Evolutionary conservation across 2,888 invertebrate species (phyloP), one percentile per base, ranked within the genome.

Genomic region (Andrena minutula): DNA sequence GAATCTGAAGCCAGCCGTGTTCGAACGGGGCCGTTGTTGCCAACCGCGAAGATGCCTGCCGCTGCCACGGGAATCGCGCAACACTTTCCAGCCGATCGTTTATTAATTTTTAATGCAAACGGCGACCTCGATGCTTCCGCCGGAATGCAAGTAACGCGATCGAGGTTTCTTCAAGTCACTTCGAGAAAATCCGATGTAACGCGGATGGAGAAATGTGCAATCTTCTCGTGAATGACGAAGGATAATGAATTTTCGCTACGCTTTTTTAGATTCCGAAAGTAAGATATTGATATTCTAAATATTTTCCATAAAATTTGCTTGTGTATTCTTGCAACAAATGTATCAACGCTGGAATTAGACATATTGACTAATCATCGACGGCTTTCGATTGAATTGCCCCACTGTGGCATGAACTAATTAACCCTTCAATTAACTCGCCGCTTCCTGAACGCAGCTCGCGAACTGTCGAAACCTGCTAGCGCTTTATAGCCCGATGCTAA

Each of bases 401-500:
- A 79, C 68, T 80, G 70, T 70, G 53, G 60, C 47, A 60, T 28
- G 66, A 73, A 41, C 76, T 83, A 84, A 88, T 87, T 84, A 79
- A 76, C 76, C 69, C 73, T 77, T 84, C 82, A 77, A 87, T 86
- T 82, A 82, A 75, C 49, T 49, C 53, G n/a, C 63, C 75, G 66
- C 32, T 56, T 20, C 12, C 66, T 23, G 10, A 49, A 63, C 32
- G 74, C 12, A 49, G 56, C 60, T 30, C 32, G 53, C 10, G 49
- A n/a, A 65, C 49, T 47, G 71, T 73, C 75, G 75, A 80, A 79
- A 80, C 60, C 60, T 53, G 64, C 74, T 68, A 81, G 74, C 81
- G 86, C 53, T 86, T 86, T 79, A 81, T 72, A 71, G 81, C 61
- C 35, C 75, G 66, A 81, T 77, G 79, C 69, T 86, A 86, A 86